A percentile compares a stretch with the other conserved stretches of the same genome.
These are phyloP conservation scores for Catostylus mosaicus DNA, from an alignment of 30 jellyfish, hydroid and myxozoan genomes.

Conservation along the genomic window DNA sequence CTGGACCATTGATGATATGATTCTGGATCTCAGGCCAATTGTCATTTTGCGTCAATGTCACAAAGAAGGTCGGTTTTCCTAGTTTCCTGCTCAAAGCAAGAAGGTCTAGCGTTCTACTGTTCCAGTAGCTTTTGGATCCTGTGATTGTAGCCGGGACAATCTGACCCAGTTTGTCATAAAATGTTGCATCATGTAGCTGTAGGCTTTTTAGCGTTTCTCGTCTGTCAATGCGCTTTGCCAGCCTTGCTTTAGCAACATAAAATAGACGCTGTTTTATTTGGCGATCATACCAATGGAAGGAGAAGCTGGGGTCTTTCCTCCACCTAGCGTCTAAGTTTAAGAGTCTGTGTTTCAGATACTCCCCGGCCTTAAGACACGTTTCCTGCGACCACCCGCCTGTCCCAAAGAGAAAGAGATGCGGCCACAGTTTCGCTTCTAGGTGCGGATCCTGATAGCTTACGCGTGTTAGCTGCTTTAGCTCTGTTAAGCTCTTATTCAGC, in stretches of 20 bases:
- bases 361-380: too few relatives aligned
- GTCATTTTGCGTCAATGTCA: background rate
- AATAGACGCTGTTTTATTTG: too few relatives aligned
- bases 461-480: background rate
- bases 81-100: background rate
- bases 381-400: too few relatives aligned
- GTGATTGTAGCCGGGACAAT: background rate
- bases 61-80: too few relatives aligned
- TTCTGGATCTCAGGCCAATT: background rate
- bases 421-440: too few relatives aligned
- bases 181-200: background rate
- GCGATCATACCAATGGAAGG: background rate
- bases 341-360: background rate
- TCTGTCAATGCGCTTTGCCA: background rate
- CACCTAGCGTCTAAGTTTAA: conserved; percentile 3
- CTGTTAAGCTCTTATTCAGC: background rate
- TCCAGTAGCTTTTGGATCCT: conserved; percentile 1
- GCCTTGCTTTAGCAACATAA: background rate
- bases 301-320: background rate
- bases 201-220: background rate
- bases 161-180: background rate
- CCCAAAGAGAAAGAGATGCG: too few relatives aligned
- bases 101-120: background rate
- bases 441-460: background rate
- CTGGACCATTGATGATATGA: conserved; percentile 19